phyloP scores from a whole-genome alignment of 2,113 vertebrate species.

The Brachyhypopomus occidentalis region DNA sequence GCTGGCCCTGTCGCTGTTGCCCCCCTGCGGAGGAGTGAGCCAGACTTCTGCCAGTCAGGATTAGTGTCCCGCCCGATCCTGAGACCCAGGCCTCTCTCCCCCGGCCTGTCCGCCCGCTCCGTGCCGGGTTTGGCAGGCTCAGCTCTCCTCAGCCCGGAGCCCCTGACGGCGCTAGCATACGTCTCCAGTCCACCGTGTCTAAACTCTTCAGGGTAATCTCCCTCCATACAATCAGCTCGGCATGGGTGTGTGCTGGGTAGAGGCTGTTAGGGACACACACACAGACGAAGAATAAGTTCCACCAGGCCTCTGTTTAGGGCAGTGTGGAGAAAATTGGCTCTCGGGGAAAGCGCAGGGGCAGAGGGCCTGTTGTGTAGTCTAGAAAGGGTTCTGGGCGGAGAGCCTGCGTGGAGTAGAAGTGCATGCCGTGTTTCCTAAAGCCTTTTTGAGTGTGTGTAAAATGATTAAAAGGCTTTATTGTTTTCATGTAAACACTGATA shows the following conservation, averaged over 20 bases:
- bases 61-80: not conserved
- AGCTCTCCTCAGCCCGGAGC: slow-evolving; percentile 10
- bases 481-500: too few relatives aligned
- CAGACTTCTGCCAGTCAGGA: slow-evolving; percentile 36
- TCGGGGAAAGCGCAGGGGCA: not conserved
- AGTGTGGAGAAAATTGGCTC: slow-evolving; percentile 4
- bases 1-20: not conserved
- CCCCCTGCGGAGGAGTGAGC: not conserved
- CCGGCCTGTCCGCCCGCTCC: not conserved
- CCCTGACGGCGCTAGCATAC: slow-evolving; percentile 29
- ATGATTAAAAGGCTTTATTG: too few relatives aligned
- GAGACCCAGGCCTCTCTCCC: not conserved
- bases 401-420: slow-evolving; percentile 3
- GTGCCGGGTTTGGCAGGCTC: slow-evolving; percentile 8
- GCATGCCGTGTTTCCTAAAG: not conserved
- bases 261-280: slow-evolving; percentile 38
- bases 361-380: not conserved
- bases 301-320: slow-evolving; percentile 3
- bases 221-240: slow-evolving; percentile 33
- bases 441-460: not conserved
- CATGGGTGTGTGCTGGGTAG: not conserved
- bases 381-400: slow-evolving; percentile 11
- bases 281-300: not conserved
- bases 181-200: slow-evolving; percentile 47
- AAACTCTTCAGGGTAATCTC: slow-evolving; percentile 58